These are phyloP conservation scores for Megaptera novaeangliae DNA, from an alignment of 2,113 vertebrate genomes.

Conservation along the genomic window DNA sequence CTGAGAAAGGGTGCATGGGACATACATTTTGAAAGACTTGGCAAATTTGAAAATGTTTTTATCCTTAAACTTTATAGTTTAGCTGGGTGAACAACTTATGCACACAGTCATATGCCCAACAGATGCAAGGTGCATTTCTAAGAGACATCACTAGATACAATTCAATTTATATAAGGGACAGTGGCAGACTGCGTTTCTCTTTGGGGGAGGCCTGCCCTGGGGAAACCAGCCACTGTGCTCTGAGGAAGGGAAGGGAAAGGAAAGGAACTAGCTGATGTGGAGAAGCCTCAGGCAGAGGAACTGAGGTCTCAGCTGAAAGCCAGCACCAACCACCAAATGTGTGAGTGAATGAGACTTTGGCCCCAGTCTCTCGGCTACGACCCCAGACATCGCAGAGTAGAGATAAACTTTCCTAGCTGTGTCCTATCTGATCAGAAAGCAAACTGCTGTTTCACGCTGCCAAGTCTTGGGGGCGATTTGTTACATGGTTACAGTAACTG, in stretches of 20 bases:
- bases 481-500: background rate
- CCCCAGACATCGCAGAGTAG: background rate
- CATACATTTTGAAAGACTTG: background rate
- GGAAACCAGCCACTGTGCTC: background rate
- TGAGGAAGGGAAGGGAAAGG: background rate
- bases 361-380: background rate
- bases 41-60: background rate
- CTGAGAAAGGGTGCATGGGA: background rate
- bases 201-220: background rate
- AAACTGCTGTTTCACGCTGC: background rate
- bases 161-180: background rate
- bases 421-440: background rate
- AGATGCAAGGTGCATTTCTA: background rate
- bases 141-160: background rate
- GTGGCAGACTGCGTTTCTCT: background rate
- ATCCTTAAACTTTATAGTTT: background rate
- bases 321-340: background rate
- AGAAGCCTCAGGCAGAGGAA: background rate
- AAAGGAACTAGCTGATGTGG: background rate
- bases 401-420: background rate
- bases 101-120: background rate
- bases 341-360: background rate
- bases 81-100: background rate
- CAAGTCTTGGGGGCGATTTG: background rate
- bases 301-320: background rate